Percentiles rank a stretch among this genome's conserved stretches.
Conservation (phyloP, 2,888 invertebrate species). For the Lottia scabra region DNA sequence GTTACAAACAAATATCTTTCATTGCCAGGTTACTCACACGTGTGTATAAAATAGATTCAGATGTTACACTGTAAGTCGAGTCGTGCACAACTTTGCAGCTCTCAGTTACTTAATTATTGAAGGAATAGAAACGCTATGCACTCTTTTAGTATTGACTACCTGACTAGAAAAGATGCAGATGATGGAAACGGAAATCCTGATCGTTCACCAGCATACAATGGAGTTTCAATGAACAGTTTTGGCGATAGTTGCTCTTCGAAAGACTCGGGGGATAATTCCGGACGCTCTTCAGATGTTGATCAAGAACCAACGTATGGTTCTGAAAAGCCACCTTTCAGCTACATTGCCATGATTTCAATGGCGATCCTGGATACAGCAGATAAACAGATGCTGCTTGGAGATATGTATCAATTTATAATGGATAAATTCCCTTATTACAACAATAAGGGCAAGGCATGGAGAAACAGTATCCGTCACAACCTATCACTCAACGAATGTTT, state of each 20-base stretch:
- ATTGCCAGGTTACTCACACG: too few relatives aligned
- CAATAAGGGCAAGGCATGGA: slow-evolving; percentile 62
- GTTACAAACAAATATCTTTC: too few relatives aligned
- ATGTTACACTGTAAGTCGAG: too few relatives aligned
- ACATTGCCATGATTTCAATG: slow-evolving; percentile 67
- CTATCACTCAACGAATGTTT: slow-evolving; percentile 66
- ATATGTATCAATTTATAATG: slow-evolving; percentile 66
- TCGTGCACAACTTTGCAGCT: too few relatives aligned
- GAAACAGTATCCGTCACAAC: slow-evolving; percentile 66
- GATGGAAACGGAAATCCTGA: background rate
- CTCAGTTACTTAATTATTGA: too few relatives aligned
- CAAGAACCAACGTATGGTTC: background rate
- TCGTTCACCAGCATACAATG: too few relatives aligned
- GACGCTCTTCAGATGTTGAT: too few relatives aligned
- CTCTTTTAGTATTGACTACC: background rate
- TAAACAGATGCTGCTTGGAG: slow-evolving; percentile 60
- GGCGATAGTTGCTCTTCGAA: too few relatives aligned
- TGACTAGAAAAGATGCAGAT: background rate
- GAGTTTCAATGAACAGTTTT: too few relatives aligned
- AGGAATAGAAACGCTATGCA: background rate
- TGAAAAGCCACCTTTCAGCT: slow-evolving; percentile 59
- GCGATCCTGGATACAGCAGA: slow-evolving; percentile 61
- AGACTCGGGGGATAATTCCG: too few relatives aligned
- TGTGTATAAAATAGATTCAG: too few relatives aligned
- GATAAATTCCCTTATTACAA: slow-evolving; percentile 62